Evolutionary conservation across 2,888 invertebrate genomes (phyloP).

Genomic region (Metallyticus violacea): DNA sequence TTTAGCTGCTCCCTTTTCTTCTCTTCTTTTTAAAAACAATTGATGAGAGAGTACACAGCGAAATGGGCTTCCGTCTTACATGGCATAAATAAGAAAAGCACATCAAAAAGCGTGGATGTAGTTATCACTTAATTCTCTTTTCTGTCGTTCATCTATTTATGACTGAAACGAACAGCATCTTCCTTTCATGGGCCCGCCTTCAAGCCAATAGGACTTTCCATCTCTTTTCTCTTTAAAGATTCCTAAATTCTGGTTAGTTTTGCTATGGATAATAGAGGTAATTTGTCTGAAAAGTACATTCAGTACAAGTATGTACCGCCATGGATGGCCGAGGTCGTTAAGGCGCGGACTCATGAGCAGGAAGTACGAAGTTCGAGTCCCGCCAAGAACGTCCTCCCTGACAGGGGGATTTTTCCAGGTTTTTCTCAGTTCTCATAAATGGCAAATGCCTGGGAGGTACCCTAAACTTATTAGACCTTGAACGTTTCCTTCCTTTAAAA

Average conservation of each 20-base stretch:
- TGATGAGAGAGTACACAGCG: background rate
- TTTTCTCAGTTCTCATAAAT: no score
- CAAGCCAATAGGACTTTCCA: background rate
- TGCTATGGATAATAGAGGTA: background rate
- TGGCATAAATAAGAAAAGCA: background rate
- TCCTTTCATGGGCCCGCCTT: background rate
- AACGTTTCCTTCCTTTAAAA: no score
- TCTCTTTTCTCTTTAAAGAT: background rate
- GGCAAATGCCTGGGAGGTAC: no score
- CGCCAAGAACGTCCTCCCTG: no score
- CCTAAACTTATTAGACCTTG: no score
- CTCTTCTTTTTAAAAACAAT: background rate
- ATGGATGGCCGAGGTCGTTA: no score
- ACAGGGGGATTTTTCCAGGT: no score
- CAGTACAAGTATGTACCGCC: no score
- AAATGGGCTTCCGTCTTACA: background rate
- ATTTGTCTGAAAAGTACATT: no score
- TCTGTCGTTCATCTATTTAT: background rate
- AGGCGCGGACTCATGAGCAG: no score
- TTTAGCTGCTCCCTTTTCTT: background rate
- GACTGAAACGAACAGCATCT: background rate
- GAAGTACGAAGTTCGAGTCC: no score
- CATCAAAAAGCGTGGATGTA: background rate
- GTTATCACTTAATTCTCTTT: background rate
- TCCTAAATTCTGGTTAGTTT: background rate